Evolutionary conservation across 2,113 vertebrate species (phyloP), one percentile per base, ranked within the genome.

Genomic region (Carassius auratus): DNA sequence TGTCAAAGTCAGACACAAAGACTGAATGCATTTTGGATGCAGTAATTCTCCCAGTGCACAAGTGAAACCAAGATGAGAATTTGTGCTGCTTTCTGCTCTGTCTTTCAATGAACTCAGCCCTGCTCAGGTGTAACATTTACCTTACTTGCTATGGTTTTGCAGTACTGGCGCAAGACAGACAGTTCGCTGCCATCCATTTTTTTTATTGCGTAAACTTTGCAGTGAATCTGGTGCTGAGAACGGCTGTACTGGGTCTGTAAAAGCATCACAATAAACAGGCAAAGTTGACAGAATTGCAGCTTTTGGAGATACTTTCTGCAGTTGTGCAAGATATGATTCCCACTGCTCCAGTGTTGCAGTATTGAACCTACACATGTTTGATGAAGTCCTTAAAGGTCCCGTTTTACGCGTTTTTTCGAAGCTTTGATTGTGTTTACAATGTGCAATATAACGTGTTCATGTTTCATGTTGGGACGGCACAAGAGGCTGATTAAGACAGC

Each of bases 11-110:
- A 36, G 52, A 55, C 52, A 55, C 52, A 55, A 62, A 62, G 21
- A 62, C 61, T 62, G 21, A 62, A 62, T 62, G 61, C 61, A 62
- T 62, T n/a, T 62, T 62, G n/a, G 61, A 62, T 62, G 61, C 61
- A 62, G 21, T 62, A 62, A 62, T 23, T 23, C n/a, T 62, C 2
- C 21, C 61, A 9, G 21, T 23, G 61, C 10, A 2, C 9, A 62
- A 62, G 61, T 12, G 61, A 62, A 8, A 12, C 61, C 61, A 62
- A 10, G 61, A 62, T 62, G 61, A 12, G 61, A 2, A 62, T 62
- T 62, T 62, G n/a, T 62, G 52, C 13, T 55, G 52, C 52, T 55
- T 55, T 55, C 52, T 55, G 15, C 14, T 55, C 52, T 55, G 15
- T 55, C n/a, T 8, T 62, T 62, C n/a, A 62, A 62, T 62, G 61